Evolutionary conservation across 2,888 invertebrate genomes (phyloP).

Genomic region (Apodemia zela): DNA sequence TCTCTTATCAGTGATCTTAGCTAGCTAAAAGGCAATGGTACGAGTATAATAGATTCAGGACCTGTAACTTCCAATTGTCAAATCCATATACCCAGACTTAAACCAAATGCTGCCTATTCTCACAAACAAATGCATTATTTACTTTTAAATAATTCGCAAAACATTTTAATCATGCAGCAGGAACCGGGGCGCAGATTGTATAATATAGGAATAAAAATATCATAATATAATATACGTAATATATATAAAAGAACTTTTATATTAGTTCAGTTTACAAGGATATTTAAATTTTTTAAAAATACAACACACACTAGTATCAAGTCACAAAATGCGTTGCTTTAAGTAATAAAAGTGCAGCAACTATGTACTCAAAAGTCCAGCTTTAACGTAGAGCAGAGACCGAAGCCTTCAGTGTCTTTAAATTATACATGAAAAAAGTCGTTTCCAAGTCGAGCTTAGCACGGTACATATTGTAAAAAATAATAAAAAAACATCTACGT

Average conservation of each 20-base stretch:
- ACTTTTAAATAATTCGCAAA: no score
- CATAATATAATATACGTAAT: no score
- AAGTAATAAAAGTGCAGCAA: constrained; percentile 33
- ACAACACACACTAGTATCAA: constrained; percentile 15
- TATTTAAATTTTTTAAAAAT: not conserved
- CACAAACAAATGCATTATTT: no score
- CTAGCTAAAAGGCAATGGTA: no score
- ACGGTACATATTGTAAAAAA: not conserved
- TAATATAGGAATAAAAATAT: no score
- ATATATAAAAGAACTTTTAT: not conserved
- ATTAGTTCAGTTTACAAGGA: not conserved
- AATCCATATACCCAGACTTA: no score
- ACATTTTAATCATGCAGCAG: no score
- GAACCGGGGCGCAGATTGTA: no score
- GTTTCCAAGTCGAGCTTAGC: not conserved
- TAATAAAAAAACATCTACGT: not conserved
- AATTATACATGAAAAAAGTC: constrained; percentile 1
- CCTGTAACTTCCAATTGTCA: no score
- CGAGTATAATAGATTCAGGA: no score
- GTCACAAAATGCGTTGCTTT: constrained; percentile 21
- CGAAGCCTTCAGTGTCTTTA: not conserved
- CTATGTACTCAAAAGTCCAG: constrained; percentile 27
- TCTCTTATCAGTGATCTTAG: no score
- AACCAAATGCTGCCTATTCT: no score
- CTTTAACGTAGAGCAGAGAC: not conserved